Conservation (phyloP, 2,113 vertebrate species). For the Rhadina sibilatrix region DNA sequence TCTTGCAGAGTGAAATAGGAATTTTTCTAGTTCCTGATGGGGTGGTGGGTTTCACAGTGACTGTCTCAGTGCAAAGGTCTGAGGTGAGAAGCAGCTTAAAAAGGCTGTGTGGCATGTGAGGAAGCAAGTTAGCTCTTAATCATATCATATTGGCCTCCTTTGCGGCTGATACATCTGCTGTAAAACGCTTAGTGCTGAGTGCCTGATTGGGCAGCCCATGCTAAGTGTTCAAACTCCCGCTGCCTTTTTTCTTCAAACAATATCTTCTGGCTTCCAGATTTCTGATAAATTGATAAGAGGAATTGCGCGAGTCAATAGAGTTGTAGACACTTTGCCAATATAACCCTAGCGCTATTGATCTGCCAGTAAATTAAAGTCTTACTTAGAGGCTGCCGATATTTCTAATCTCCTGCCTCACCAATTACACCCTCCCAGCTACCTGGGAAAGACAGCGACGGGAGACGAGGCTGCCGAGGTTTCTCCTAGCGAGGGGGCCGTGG, state of each 20-base stretch:
- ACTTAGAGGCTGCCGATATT: slow-evolving; percentile 95
- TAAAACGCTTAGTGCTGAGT: slow-evolving; percentile 18
- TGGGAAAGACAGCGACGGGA: slow-evolving; percentile 51
- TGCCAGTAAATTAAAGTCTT: slow-evolving; percentile 99
- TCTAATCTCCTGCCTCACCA: slow-evolving; percentile 86
- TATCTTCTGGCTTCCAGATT: slow-evolving; percentile 96
- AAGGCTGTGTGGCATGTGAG: background rate
- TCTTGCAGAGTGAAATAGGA: background rate
- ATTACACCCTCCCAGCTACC: slow-evolving; percentile 81
- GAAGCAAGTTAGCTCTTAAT: slow-evolving; percentile 29
- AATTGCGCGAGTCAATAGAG: slow-evolving; percentile 99
- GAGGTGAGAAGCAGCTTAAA: slow-evolving; percentile 13
- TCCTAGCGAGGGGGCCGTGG: background rate
- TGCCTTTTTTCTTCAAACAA: slow-evolving; percentile 77
- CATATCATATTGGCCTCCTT: slow-evolving; percentile 2
- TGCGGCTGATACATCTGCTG: slow-evolving; percentile 8
- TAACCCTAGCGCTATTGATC: slow-evolving; percentile 97
- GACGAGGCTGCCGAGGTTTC: slow-evolving; percentile 7
- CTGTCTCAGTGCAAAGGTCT: background rate
- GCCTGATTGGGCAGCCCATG: slow-evolving; percentile 28
- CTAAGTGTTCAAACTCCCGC: slow-evolving; percentile 61
- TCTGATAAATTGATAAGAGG: slow-evolving; percentile 99
- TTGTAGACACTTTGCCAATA: slow-evolving; percentile 99
- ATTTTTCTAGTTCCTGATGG: background rate
- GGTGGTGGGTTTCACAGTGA: background rate